Conservation (phyloP, 2,888 invertebrate genomes). For the Anorthoa munda region DNA sequence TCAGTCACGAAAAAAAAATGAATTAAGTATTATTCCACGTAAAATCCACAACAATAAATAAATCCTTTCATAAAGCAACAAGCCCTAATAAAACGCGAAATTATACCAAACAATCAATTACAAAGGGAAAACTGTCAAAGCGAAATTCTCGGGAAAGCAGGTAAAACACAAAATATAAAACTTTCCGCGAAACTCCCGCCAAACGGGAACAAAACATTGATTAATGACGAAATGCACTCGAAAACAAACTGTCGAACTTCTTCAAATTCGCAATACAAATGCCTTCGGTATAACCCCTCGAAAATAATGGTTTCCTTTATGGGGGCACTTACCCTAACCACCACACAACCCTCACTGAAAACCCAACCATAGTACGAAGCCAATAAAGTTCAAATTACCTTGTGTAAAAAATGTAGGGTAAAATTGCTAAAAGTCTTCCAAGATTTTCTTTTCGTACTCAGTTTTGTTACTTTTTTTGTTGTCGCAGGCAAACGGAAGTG, state of each 20-base stretch:
- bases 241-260: conserved; percentile 91
- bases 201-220: conserved; percentile 89
- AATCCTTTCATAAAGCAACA: conserved; percentile 62
- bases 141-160: conserved; percentile 82
- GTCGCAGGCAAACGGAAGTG: conserved; percentile 86
- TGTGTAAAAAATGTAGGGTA: conserved; percentile 72
- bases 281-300: conserved; percentile 87
- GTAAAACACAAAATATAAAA: conserved; percentile 87
- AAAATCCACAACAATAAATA: conserved; percentile 35
- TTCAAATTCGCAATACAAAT: conserved; percentile 90
- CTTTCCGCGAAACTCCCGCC: conserved; percentile 71
- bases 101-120: conserved; percentile 86
- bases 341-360: conserved; percentile 52
- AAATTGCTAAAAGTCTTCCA: conserved; percentile 74
- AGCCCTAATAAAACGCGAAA: conserved; percentile 55
- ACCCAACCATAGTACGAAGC: conserved; percentile 21
- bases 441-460: conserved; percentile 80
- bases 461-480: conserved; percentile 88
- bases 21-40: neutral
- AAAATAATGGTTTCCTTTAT: conserved; percentile 90
- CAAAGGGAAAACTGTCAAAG: conserved; percentile 85
- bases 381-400: conserved; percentile 57
- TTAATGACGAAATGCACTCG: conserved; percentile 91
- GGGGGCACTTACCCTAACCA: conserved; percentile 71
- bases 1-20: neutral